A percentile compares a stretch with the other conserved stretches of the same genome.
These are phyloP conservation scores for Electrona antarctica DNA, from an alignment of 2,113 vertebrate genomes.

Conservation along the genomic window DNA sequence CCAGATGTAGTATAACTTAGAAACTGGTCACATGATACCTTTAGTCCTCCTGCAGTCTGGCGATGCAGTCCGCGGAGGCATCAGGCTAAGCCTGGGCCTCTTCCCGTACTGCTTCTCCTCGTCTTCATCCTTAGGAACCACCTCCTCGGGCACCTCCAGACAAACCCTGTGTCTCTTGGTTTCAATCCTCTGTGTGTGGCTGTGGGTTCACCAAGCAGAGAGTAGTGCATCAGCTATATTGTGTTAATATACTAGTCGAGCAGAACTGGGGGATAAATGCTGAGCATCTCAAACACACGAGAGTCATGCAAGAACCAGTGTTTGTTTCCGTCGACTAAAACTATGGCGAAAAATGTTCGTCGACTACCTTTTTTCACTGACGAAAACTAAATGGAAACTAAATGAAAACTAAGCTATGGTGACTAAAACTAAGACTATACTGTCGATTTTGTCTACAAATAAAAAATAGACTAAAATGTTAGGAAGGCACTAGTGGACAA, in stretches of 20 bases:
- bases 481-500: too few species aligned
- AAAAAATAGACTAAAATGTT: too few species aligned
- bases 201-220: conserved; percentile 60
- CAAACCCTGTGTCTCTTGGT: conserved; percentile 95
- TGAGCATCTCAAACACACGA: too few species aligned
- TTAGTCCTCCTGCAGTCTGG: conserved; percentile 66
- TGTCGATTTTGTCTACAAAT: too few species aligned
- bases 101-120: conserved; percentile 72
- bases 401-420: too few species aligned
- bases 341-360: too few species aligned
- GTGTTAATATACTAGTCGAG: neutral
- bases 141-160: conserved; percentile 90
- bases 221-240: neutral
- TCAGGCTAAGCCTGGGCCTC: conserved; percentile 69
- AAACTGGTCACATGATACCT: conserved; percentile 38
- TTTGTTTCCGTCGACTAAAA: too few species aligned
- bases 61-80: conserved; percentile 39
- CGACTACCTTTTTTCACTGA: too few species aligned
- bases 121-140: conserved; percentile 87
- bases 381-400: too few species aligned
- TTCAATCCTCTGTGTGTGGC: conserved; percentile 92
- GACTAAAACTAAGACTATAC: too few species aligned
- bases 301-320: too few species aligned
- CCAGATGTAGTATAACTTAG: neutral
- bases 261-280: too few species aligned